Evolutionary conservation across 2,797 vertebrate genomes (phyloP), one percentile per base, ranked within the genome.

Genomic region (Linurgus olivaceus): DNA sequence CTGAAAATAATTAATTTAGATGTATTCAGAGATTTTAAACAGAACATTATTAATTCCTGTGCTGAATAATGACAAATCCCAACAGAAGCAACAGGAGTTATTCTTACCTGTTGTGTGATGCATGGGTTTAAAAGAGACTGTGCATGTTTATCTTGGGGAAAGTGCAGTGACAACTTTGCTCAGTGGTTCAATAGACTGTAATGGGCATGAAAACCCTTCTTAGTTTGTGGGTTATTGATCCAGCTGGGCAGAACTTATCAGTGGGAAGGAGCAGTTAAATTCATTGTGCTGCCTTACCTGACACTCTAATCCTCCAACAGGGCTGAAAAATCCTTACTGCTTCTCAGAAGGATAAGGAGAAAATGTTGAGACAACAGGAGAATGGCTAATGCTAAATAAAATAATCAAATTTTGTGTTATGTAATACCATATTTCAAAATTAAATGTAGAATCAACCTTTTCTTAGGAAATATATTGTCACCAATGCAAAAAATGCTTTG

Each of bases 171-270:
- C 76, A 90, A 33, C 70, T 86, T 80, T 71, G 58, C 93, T 57
- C 66, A 24, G 62, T 74, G 76, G 35, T 88, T 96, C 94, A 95
- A 63, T 75, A 90, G 92, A 21, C 55, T 5, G 1, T 88, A 84
- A 67, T 78, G 86, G 70, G 55, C 71, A 38, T 57, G 44, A 88
- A 93, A 95, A 42, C 51, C 76, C 55, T 75, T 65, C 85, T 81
- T 70, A 72, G 76, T 65, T 58, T 66, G 76, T 82, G 70, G 57
- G 10, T 84, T 95, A 93, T 96, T 79, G 96, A 90, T 93, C 62
- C 59, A 72, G 44, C 28, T 28, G 40, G 55, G 70, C 14, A 88
- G 65, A 63, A 86, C 29, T 93, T 90, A 68, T 14, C 70, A 58
- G 73, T 2, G 4, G 70, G 71, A 87, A 92, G 88, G 44, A 95